Evolutionary conservation across 2,113 vertebrate species (phyloP).

Genomic region (Otis tarda): DNA sequence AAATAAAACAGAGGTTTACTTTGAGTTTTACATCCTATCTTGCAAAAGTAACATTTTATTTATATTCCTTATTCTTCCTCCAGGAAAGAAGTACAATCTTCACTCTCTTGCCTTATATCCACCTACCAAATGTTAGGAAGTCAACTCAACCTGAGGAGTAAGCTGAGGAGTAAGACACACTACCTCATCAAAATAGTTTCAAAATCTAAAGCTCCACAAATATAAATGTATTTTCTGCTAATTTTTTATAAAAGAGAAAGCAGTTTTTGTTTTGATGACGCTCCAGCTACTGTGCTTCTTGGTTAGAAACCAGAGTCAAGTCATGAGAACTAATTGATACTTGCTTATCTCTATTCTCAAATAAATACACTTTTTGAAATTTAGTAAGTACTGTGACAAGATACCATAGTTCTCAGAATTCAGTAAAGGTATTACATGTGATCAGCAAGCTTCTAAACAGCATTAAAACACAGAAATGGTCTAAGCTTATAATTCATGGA

Average conservation of each 20-base stretch:
- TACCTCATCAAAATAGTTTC: neutral
- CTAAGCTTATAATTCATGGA: neutral
- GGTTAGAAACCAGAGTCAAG: neutral
- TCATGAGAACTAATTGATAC: neutral
- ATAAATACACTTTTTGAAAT: neutral
- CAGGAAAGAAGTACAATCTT: neutral
- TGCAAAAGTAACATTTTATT: neutral
- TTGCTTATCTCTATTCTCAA: neutral
- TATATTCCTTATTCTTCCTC: neutral
- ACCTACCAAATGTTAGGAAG: neutral
- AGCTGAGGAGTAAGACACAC: neutral
- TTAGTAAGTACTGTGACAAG: neutral
- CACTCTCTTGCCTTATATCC: neutral
- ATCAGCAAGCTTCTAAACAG: neutral
- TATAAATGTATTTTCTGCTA: neutral
- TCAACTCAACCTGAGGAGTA: neutral
- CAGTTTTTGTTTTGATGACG: neutral
- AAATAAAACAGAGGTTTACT: neutral
- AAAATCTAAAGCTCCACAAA: neutral
- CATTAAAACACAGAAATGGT: neutral
- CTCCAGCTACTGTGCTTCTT: neutral
- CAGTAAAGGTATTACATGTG: neutral
- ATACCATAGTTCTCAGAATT: neutral
- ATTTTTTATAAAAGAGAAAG: neutral
- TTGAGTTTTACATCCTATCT: neutral